These are phyloP conservation scores for Chaetodon trifascialis DNA, from an alignment of 2,113 vertebrate genomes.

Conservation along the genomic window DNA sequence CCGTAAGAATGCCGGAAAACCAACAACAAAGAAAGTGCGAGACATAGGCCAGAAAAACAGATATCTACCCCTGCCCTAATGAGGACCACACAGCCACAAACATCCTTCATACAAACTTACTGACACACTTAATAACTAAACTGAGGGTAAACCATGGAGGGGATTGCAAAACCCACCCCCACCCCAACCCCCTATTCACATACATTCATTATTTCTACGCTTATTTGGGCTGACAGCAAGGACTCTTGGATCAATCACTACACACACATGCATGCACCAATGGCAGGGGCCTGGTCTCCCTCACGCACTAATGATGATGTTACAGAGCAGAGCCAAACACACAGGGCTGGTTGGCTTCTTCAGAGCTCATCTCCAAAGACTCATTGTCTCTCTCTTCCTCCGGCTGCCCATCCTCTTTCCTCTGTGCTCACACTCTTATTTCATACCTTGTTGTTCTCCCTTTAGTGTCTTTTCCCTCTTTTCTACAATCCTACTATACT, in stretches of 20 bases:
- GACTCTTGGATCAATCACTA: slow-evolving; percentile 62
- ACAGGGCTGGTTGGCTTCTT: slow-evolving; percentile 10
- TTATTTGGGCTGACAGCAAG: slow-evolving; percentile 60
- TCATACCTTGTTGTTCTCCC: slow-evolving; percentile 8
- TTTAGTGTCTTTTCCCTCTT: background rate
- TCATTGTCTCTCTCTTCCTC: background rate
- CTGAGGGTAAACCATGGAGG: slow-evolving; percentile 63
- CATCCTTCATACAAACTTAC: slow-evolving; percentile 41
- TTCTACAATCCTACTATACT: background rate
- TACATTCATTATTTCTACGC: slow-evolving; percentile 51
- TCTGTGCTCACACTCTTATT: slow-evolving; percentile 1
- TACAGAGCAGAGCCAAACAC: slow-evolving; percentile 53
- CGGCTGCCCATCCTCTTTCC: background rate
- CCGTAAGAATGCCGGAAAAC: slow-evolving; percentile 42
- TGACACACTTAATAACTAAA: slow-evolving; percentile 74
- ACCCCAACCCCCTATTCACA: slow-evolving; percentile 6
- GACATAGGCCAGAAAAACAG: slow-evolving; percentile 16
- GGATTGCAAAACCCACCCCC: slow-evolving; percentile 50
- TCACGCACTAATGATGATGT: slow-evolving; percentile 76
- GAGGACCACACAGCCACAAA: slow-evolving; percentile 82
- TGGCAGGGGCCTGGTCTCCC: slow-evolving; percentile 69
- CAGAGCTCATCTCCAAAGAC: slow-evolving; percentile 6
- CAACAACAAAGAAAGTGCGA: slow-evolving; percentile 20
- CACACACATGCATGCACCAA: slow-evolving; percentile 43
- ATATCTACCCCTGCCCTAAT: slow-evolving; percentile 50